A percentile compares a stretch with the other conserved stretches of the same genome.
These are phyloP conservation scores for Tromatobia lineatoria DNA, from an alignment of 2,888 invertebrate genomes.

Conservation along the genomic window DNA sequence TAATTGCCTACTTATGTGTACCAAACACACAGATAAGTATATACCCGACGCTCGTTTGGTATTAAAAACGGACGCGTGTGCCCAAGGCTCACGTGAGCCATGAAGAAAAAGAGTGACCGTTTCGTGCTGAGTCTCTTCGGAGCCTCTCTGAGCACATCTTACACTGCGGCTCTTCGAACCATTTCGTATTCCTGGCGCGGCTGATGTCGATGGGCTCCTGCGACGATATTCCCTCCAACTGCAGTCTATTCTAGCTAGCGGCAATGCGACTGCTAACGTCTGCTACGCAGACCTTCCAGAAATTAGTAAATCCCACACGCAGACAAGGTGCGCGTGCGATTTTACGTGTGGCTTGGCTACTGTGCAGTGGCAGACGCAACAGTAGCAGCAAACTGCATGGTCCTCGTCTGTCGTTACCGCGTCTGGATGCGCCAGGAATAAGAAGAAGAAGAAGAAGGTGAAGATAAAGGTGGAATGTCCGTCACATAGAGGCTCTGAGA, in stretches of 20 bases:
- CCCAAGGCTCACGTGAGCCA: conserved; percentile 16
- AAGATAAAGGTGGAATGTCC: conserved; percentile 40
- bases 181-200: conserved; percentile 59
- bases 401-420: conserved; percentile 68
- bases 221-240: conserved; percentile 46
- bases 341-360: conserved; percentile 50
- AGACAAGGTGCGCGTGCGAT: conserved; percentile 60
- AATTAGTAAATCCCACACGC: conserved; percentile 79
- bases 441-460: conserved; percentile 67
- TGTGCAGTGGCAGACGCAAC: conserved; percentile 34
- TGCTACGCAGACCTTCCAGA: conserved; percentile 69
- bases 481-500: conserved; percentile 4
- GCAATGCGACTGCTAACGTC: conserved; percentile 34
- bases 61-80: conserved; percentile 13
- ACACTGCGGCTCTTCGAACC: conserved; percentile 49
- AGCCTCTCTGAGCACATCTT: not conserved
- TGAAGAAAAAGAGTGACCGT: conserved; percentile 12
- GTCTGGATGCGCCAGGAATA: conserved; percentile 74
- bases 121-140: conserved; percentile 8
- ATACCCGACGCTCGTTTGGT: not conserved
- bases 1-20: conserved; percentile 32
- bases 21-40: conserved; percentile 6
- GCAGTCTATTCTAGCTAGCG: conserved; percentile 55
- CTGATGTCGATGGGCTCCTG: conserved; percentile 31
- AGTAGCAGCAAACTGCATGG: conserved; percentile 43